A percentile compares a stretch with the other conserved stretches of the same genome.
Conservation (phyloP, 92 coral and sea anemone species). For the Epizoanthus rinbou region DNA sequence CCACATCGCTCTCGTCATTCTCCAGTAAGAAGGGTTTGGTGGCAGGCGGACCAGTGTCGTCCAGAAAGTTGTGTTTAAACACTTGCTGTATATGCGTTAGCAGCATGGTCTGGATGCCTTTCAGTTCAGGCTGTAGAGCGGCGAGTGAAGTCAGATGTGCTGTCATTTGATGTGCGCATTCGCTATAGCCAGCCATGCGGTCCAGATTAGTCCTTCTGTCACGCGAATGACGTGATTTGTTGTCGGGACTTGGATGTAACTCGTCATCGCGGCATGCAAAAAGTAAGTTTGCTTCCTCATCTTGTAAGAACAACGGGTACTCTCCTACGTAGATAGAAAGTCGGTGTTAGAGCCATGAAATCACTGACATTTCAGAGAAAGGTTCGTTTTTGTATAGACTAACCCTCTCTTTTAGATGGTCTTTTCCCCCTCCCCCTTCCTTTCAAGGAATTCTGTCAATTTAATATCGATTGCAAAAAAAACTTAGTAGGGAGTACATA, state of each 20-base stretch:
- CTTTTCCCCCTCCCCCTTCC: too few relatives aligned
- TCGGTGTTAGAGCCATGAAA: too few relatives aligned
- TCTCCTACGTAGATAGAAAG: neutral
- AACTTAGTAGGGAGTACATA: too few relatives aligned
- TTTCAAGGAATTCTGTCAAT: too few relatives aligned
- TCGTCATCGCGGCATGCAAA: neutral
- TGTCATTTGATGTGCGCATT: constrained; percentile 34
- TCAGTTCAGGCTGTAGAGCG: constrained; percentile 2
- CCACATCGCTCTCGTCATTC: neutral
- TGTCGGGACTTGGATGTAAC: neutral
- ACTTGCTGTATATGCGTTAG: constrained; percentile 22
- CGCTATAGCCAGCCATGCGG: constrained; percentile 34
- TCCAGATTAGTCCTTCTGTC: neutral
- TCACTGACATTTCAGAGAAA: too few relatives aligned
- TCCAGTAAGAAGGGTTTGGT: neutral
- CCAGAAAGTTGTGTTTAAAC: constrained; percentile 24
- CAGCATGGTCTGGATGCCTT: constrained; percentile 4
- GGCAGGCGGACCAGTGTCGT: neutral
- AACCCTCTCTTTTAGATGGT: too few relatives aligned
- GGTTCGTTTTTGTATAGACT: too few relatives aligned
- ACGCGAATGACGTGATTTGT: constrained; percentile 1
- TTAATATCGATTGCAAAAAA: too few relatives aligned
- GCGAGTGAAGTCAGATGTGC: constrained; percentile 21
- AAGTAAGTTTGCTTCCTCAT: neutral
- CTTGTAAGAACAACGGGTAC: neutral